phyloP scores from a whole-genome alignment of 1,140 invertebrate genomes.

The Stegodyphus mimosarum region DNA sequence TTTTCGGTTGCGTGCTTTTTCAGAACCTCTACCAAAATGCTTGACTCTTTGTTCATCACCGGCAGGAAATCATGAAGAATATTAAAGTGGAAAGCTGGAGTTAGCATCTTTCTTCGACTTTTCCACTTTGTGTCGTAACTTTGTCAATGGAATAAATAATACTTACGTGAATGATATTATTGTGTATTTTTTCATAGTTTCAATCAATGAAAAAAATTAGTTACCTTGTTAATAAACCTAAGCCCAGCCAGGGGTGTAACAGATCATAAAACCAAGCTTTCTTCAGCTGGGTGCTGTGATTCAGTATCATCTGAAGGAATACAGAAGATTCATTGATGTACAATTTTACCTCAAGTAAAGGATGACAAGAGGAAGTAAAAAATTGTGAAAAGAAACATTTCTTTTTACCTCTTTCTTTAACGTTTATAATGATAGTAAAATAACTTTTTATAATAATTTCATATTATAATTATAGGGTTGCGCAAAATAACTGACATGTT shows the following conservation, averaged over 20 bases:
- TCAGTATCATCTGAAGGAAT: constrained; percentile 73
- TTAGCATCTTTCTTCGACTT: constrained; percentile 74
- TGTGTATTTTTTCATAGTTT: too few relatives aligned
- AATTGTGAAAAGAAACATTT: too few relatives aligned
- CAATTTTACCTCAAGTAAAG: too few relatives aligned
- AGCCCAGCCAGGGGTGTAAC: constrained; percentile 84
- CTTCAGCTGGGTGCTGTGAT: constrained; percentile 80
- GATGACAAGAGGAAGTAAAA: too few relatives aligned
- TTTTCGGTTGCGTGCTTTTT: constrained; percentile 65
- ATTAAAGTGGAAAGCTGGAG: constrained; percentile 77
- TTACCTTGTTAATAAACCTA: constrained; percentile 82
- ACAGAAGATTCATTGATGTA: neutral
- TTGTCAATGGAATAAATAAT: neutral
- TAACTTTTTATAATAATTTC: too few relatives aligned
- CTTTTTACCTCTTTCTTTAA: too few relatives aligned
- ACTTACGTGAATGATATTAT: too few relatives aligned
- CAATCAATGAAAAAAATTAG: constrained; percentile 70
- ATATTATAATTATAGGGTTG: too few relatives aligned
- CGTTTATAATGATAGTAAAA: too few relatives aligned
- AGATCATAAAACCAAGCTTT: constrained; percentile 81
- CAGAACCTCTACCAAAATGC: constrained; percentile 73
- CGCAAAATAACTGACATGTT: too few relatives aligned
- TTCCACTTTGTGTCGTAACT: constrained; percentile 75
- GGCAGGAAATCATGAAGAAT: constrained; percentile 75
- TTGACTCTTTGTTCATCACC: constrained; percentile 73